Conservation (phyloP, 2,113 vertebrate genomes). For the Eolophus roseicapilla region DNA sequence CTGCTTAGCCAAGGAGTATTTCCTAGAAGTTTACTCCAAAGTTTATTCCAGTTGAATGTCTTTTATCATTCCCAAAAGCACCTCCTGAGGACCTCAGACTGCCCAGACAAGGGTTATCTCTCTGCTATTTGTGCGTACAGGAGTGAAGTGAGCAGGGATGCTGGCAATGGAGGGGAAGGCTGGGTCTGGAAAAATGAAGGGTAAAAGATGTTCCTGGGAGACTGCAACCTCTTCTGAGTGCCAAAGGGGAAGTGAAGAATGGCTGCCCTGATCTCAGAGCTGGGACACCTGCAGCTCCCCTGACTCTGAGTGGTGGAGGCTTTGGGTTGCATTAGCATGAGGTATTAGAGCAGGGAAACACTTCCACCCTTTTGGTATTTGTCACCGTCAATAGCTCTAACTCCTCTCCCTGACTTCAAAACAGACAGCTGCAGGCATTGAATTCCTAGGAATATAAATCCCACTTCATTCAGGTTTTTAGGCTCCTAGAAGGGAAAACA, state of each 20-base stretch:
- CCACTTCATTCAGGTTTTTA: not conserved
- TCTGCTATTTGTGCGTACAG: not conserved
- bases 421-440: conserved; percentile 1
- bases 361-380: not conserved
- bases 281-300: not conserved
- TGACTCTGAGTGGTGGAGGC: not conserved
- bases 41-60: not conserved
- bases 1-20: not conserved
- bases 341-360: conserved; percentile 6
- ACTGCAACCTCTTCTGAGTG: not conserved
- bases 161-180: not conserved
- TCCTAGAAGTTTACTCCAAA: not conserved
- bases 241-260: not conserved
- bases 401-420: not conserved
- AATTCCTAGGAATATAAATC: conserved; percentile 12
- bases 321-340: conserved; percentile 13
- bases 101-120: not conserved
- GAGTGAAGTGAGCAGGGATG: not conserved
- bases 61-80: not conserved
- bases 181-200: not conserved
- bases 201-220: not conserved
- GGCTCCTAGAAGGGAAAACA: not conserved
- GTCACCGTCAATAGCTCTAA: not conserved
- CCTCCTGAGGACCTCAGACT: not conserved
- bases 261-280: not conserved